Percentiles rank a stretch among this genome's conserved stretches.
phyloP scores from a whole-genome alignment of 2,113 vertebrate genomes.

The Meleagris gallopavo region DNA sequence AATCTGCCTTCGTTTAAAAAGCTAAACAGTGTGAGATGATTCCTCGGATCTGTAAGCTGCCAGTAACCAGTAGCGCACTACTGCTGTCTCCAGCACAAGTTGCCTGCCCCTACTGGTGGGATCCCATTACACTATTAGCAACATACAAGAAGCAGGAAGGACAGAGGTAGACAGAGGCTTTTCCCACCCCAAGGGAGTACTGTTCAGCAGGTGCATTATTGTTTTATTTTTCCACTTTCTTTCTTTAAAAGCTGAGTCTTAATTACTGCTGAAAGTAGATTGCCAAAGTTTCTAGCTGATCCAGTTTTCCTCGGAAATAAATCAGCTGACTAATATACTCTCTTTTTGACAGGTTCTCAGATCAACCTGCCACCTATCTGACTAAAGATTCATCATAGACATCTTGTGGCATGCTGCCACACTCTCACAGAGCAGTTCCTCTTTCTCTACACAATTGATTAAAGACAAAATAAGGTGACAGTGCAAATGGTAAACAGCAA shows the following conservation, averaged over 20 bases:
- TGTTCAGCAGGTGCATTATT: neutral
- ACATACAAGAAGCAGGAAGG: neutral
- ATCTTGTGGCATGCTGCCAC: neutral
- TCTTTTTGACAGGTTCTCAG: neutral
- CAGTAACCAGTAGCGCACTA: neutral
- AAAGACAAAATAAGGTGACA: neutral
- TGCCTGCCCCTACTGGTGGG: neutral
- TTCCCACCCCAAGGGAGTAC: neutral
- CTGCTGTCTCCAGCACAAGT: neutral
- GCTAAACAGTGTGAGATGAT: neutral
- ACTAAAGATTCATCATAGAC: neutral
- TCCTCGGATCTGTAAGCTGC: neutral
- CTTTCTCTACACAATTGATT: neutral
- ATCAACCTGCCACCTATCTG: constrained; percentile 9
- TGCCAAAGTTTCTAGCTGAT: neutral
- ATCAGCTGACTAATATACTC: neutral
- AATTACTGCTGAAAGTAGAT: neutral
- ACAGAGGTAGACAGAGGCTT: neutral
- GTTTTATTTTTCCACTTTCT: neutral
- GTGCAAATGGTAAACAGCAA: neutral
- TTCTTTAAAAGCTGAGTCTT: neutral
- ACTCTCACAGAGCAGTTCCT: neutral
- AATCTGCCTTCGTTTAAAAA: neutral
- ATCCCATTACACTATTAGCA: neutral
- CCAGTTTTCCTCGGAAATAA: neutral